Evolutionary conservation across 1,140 invertebrate genomes (phyloP).

Genomic region (Lithobius niger): DNA sequence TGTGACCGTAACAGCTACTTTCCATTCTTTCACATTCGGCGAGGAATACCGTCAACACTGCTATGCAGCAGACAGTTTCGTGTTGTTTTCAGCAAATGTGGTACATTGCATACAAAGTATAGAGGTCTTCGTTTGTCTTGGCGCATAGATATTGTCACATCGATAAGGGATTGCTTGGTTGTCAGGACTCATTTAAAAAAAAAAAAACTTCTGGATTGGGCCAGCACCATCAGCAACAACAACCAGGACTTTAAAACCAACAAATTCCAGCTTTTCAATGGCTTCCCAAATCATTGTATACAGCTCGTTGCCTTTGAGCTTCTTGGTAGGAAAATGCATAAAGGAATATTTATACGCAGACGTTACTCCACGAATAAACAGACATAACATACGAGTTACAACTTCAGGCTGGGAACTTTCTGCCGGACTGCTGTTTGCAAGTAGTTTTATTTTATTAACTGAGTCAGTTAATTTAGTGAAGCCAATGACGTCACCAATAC

Average conservation of each 20-base stretch:
- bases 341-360: neutral
- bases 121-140: neutral
- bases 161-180: neutral
- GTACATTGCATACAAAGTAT: neutral
- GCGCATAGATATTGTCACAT: slow-evolving; percentile 1
- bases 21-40: neutral
- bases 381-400: neutral
- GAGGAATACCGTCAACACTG: neutral
- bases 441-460: neutral
- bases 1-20: neutral
- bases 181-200: neutral
- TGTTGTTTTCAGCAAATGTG: slow-evolving; percentile 2
- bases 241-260: neutral
- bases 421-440: neutral
- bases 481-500: neutral
- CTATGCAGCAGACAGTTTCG: slow-evolving; percentile 3
- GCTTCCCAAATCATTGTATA: neutral
- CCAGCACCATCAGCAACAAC: slow-evolving; percentile 4
- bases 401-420: neutral
- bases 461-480: neutral
- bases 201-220: neutral
- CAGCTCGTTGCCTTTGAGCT: neutral
- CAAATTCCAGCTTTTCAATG: neutral
- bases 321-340: neutral
- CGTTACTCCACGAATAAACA: neutral